A percentile compares a stretch with the other conserved stretches of the same genome.
Conservation (phyloP, 2,888 invertebrate genomes). For the Lasiommata megera region DNA sequence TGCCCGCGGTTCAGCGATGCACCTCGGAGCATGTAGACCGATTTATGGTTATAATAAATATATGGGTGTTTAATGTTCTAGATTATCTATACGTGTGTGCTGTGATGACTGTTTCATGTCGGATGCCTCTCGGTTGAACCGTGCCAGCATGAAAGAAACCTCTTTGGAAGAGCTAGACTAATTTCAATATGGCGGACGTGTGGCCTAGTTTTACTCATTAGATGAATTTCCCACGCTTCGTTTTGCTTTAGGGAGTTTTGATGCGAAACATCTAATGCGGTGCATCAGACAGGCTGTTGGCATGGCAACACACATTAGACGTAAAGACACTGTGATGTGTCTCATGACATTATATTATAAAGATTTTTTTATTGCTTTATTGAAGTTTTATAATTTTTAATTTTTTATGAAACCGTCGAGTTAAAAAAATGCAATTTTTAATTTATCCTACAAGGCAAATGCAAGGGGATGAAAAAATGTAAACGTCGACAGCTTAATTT, state of each 20-base stretch:
- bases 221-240: constrained; percentile 6
- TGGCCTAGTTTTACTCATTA: constrained; percentile 1
- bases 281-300: too few species aligned
- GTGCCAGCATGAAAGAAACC: constrained; percentile 4
- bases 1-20: constrained; percentile 63
- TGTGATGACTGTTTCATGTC: constrained; percentile 26
- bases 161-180: background rate
- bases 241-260: background rate
- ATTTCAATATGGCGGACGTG: constrained; percentile 7
- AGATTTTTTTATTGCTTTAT: too few species aligned
- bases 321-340: too few species aligned
- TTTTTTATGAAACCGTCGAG: too few species aligned
- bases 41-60: constrained; percentile 79
- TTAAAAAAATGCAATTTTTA: too few species aligned
- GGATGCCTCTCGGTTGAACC: constrained; percentile 9
- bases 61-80: constrained; percentile 74
- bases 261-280: background rate
- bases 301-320: too few species aligned
- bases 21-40: constrained; percentile 67
- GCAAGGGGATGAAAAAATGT: too few species aligned
- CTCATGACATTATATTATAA: too few species aligned
- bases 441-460: too few species aligned
- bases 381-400: too few species aligned
- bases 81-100: constrained; percentile 56
- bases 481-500: too few species aligned